Evolutionary conservation across 1,140 invertebrate genomes (phyloP).

Genomic region (Trigoniulus corallinus): DNA sequence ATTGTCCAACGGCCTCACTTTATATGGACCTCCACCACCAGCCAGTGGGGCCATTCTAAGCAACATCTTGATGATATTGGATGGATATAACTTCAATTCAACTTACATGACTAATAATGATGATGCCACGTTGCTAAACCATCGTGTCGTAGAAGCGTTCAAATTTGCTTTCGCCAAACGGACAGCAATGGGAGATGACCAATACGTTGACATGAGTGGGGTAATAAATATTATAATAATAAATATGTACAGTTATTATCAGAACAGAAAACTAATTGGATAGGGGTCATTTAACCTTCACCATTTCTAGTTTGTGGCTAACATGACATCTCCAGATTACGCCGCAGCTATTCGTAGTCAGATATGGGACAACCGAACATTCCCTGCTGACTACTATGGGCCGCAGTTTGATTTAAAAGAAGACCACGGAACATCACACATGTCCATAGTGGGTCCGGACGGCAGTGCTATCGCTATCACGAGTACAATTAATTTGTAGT

Average conservation of each 20-base stretch:
- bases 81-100: conserved; percentile 17
- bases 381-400: conserved; percentile 43
- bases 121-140: conserved; percentile 42
- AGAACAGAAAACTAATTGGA: not conserved
- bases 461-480: conserved; percentile 87
- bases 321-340: conserved; percentile 45
- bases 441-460: conserved; percentile 63
- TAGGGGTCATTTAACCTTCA: too few relatives aligned
- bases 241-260: not conserved
- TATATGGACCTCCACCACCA: conserved; percentile 57
- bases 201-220: conserved; percentile 44
- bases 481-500: conserved; percentile 81
- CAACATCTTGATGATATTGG: conserved; percentile 67
- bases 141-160: conserved; percentile 73
- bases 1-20: conserved; percentile 37
- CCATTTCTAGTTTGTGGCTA: conserved; percentile 33
- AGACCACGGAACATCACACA: conserved; percentile 77
- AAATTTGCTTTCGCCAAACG: conserved; percentile 81
- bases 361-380: conserved; percentile 52
- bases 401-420: conserved; percentile 35
- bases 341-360: conserved; percentile 37
- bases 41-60: conserved; percentile 58
- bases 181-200: conserved; percentile 64
- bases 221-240: conserved; percentile 23
- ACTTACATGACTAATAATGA: conserved; percentile 17